Conservation (phyloP, 2,113 vertebrate genomes). For the Catharus fuscescens region DNA sequence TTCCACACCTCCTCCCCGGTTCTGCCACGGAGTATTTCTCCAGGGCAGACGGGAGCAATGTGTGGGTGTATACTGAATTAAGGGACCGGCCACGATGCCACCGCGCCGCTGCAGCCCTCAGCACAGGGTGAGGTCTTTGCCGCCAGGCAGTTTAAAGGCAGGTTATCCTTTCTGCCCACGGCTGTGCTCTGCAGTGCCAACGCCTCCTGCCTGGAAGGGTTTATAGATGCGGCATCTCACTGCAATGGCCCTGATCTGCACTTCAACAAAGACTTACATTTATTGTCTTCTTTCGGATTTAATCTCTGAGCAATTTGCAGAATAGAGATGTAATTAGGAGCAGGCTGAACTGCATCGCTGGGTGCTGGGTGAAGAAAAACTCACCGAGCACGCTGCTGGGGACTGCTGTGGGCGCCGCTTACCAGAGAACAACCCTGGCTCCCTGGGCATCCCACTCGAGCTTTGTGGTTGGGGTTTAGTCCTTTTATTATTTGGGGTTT, state of each 20-base stretch:
- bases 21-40: neutral
- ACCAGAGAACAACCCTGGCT: neutral
- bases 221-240: neutral
- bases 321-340: neutral
- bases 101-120: neutral
- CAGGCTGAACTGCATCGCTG: neutral
- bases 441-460: neutral
- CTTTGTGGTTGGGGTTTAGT: neutral
- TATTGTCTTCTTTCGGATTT: neutral
- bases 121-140: neutral
- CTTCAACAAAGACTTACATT: neutral
- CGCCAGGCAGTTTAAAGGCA: neutral
- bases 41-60: neutral
- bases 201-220: neutral
- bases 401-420: rapidly evolving
- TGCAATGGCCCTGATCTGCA: neutral
- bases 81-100: neutral
- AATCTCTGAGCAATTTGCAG: neutral
- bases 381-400: neutral
- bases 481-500: neutral
- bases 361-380: neutral
- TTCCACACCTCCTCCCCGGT: neutral
- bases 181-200: neutral
- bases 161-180: neutral
- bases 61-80: rapidly evolving